phyloP scores from a whole-genome alignment of 1,140 invertebrate genomes.

The Ephestia elutella region DNA sequence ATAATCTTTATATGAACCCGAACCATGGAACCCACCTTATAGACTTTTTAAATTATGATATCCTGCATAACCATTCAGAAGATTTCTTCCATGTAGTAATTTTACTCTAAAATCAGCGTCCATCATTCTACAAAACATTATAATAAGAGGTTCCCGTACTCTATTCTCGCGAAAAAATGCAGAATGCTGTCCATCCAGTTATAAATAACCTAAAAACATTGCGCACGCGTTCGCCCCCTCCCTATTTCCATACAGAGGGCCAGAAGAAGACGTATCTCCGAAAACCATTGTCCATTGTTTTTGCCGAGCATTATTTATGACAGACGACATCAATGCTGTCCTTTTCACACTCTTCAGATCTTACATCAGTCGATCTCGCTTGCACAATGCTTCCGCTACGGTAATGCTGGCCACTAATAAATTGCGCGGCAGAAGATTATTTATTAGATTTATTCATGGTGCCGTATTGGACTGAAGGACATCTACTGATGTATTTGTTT shows the following conservation, averaged over 20 bases:
- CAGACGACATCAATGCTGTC: constrained; percentile 51
- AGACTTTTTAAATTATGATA: too few relatives aligned
- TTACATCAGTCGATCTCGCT: constrained; percentile 24
- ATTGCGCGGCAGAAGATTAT: constrained; percentile 69
- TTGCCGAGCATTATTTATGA: constrained; percentile 70
- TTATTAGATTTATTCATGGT: constrained; percentile 73
- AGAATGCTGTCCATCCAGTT: not conserved
- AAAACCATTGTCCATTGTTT: constrained; percentile 73
- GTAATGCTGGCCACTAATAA: constrained; percentile 64
- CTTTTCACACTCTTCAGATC: constrained; percentile 24
- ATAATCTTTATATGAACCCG: too few relatives aligned
- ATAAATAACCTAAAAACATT: constrained; percentile 19
- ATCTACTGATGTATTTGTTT: constrained; percentile 44
- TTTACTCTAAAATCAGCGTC: too few relatives aligned
- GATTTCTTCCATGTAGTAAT: too few relatives aligned
- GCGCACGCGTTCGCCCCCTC: constrained; percentile 53
- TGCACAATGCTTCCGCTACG: constrained; percentile 53
- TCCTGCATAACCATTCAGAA: too few relatives aligned
- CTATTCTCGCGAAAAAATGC: not conserved
- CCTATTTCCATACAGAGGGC: constrained; percentile 31
- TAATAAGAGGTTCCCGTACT: too few relatives aligned
- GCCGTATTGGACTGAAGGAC: constrained; percentile 68
- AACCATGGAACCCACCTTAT: too few relatives aligned
- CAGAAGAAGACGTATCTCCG: constrained; percentile 71
- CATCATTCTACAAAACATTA: too few relatives aligned